Evolutionary conservation across 2,888 invertebrate species (phyloP).

Genomic region (Lasioglossum figueresi): DNA sequence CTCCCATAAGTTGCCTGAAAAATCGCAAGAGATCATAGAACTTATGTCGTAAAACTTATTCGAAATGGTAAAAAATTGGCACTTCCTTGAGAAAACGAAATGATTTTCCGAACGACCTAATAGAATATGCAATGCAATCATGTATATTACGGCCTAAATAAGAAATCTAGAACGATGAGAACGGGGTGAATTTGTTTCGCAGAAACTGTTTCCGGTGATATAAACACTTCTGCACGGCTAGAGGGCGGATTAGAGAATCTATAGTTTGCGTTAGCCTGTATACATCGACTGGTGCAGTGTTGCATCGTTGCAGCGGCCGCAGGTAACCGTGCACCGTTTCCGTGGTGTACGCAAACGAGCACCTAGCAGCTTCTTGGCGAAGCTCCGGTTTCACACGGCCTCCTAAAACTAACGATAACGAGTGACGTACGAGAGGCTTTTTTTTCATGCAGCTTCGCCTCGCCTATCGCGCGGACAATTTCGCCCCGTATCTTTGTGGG

Average conservation of each 20-base stretch:
- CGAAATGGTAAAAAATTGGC: too few species aligned
- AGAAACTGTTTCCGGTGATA: not conserved
- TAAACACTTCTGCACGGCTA: not conserved
- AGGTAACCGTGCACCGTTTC: constrained; percentile 4
- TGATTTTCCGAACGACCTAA: too few species aligned
- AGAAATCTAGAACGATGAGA: not conserved
- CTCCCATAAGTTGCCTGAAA: too few species aligned
- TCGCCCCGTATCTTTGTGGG: constrained; percentile 43
- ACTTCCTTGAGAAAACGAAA: too few species aligned
- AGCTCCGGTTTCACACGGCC: constrained; percentile 51
- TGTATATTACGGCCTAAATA: too few species aligned
- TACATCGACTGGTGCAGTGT: not conserved
- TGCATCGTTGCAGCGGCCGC: constrained; percentile 17
- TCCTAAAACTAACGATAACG: constrained; percentile 65
- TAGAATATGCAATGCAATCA: too few species aligned
- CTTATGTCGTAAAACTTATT: too few species aligned
- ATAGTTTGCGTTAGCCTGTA: not conserved
- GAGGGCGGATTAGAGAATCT: not conserved
- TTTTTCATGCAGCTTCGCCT: constrained; percentile 16
- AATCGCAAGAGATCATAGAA: too few species aligned
- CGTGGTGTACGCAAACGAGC: constrained; percentile 40
- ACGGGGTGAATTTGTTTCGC: not conserved
- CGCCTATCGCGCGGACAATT: constrained; percentile 42
- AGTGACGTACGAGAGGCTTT: constrained; percentile 62
- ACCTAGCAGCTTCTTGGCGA: constrained; percentile 54